A percentile compares a stretch with the other conserved stretches of the same genome.
These are phyloP conservation scores for Campylomormyrus numenius DNA, from an alignment of 2,113 vertebrate genomes.

Conservation along the genomic window DNA sequence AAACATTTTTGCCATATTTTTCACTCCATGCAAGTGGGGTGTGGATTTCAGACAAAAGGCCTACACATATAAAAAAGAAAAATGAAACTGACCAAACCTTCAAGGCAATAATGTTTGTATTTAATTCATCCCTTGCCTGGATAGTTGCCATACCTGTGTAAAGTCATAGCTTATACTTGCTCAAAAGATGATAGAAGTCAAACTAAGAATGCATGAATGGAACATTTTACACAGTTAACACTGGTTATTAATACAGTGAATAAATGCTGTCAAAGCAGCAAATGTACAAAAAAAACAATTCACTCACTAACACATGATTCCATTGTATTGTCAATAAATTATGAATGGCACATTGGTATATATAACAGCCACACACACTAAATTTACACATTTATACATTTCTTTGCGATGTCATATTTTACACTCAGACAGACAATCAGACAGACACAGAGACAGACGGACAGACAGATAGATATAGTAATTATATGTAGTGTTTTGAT, in stretches of 20 bases:
- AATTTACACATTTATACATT: not conserved
- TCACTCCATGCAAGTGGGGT: not conserved
- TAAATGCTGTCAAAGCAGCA: not conserved
- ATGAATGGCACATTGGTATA: not conserved
- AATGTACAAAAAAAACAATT: not conserved
- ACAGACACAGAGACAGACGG: too few species aligned
- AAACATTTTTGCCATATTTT: conserved; percentile 3
- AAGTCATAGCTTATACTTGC: not conserved
- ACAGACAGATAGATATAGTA: not conserved
- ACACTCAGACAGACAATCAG: not conserved
- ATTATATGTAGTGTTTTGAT: not conserved
- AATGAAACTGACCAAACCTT: not conserved
- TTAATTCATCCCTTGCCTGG: not conserved
- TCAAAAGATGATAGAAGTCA: not conserved
- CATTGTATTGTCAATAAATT: not conserved
- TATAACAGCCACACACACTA: not conserved
- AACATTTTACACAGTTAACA: not conserved
- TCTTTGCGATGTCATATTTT: not conserved
- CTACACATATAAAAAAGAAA: not conserved
- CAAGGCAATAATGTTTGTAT: not conserved
- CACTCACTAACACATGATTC: not conserved
- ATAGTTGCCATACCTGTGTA: not conserved
- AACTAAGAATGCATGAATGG: not conserved
- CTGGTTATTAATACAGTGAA: not conserved
- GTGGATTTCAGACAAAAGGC: not conserved